These are phyloP conservation scores for Taenioides sp. DNA, from an alignment of 2,797 vertebrate species.

Conservation along the genomic window DNA sequence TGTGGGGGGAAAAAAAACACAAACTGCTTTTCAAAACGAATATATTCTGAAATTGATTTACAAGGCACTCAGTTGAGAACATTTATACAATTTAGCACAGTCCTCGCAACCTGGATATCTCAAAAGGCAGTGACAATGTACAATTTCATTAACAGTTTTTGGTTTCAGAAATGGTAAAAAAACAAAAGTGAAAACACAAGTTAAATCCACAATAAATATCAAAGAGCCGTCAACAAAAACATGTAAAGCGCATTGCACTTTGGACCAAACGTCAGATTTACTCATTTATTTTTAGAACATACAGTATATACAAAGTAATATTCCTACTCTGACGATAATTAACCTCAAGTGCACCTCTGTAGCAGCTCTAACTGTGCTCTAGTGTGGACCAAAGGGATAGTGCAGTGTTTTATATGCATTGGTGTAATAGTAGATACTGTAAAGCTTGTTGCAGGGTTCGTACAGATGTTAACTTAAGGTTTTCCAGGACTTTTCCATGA, in stretches of 20 bases:
- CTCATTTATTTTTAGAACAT: slow-evolving; percentile 17
- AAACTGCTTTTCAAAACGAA: slow-evolving; percentile 17
- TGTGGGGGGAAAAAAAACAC: too few species aligned
- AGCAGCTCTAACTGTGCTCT: slow-evolving; percentile 18
- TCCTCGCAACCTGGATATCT: slow-evolving; percentile 47
- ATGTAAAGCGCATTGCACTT: not conserved
- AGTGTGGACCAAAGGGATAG: slow-evolving; percentile 36
- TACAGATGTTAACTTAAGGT: too few species aligned
- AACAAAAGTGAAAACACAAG: slow-evolving; percentile 45
- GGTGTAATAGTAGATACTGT: not conserved
- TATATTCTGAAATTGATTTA: slow-evolving; percentile 63
- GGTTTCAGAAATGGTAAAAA: slow-evolving; percentile 60
- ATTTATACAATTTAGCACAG: slow-evolving; percentile 20
- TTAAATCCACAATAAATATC: slow-evolving; percentile 37
- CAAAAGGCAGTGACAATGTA: slow-evolving; percentile 46
- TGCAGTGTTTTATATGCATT: not conserved
- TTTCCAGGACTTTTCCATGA: too few species aligned
- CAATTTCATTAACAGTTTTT: slow-evolving; percentile 73
- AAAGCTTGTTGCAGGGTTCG: too few species aligned
- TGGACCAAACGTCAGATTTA: slow-evolving; percentile 1
- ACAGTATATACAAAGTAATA: not conserved
- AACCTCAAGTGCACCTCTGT: slow-evolving; percentile 1
- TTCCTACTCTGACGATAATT: slow-evolving; percentile 26
- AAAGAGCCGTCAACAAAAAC: slow-evolving; percentile 17
- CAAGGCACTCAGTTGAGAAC: slow-evolving; percentile 57